Evolutionary conservation across 2,113 vertebrate genomes (phyloP).

Genomic region (Chaetops frenatus): DNA sequence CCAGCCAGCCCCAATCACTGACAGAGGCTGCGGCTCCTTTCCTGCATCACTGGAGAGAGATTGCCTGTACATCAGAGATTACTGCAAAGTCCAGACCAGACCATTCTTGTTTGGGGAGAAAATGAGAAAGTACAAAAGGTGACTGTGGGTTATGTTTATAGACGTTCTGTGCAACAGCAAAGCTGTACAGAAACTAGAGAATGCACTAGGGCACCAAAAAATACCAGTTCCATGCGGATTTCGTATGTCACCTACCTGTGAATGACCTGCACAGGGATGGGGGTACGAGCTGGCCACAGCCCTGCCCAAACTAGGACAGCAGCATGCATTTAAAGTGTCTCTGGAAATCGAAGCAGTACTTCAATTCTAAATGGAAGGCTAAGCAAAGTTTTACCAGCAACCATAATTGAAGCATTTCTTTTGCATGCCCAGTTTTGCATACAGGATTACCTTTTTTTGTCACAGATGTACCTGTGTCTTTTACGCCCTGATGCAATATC

Average conservation of each 20-base stretch:
- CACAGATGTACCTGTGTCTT: not conserved
- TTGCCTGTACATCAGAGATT: constrained; percentile 11
- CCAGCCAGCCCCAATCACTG: rapidly evolving
- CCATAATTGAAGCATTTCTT: not conserved
- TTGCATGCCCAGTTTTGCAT: not conserved
- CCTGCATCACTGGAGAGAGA: not conserved
- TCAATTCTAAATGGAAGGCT: not conserved
- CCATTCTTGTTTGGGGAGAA: constrained; percentile 31
- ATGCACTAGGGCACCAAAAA: constrained; percentile 34
- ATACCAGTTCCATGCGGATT: constrained; percentile 3
- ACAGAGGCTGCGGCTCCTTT: not conserved
- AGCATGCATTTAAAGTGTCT: not conserved
- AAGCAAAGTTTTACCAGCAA: not conserved
- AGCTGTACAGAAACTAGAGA: constrained; percentile 23
- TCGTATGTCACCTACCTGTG: not conserved
- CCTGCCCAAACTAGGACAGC: not conserved
- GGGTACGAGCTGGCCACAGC: not conserved
- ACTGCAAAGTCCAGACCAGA: constrained; percentile 39
- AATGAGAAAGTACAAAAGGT: constrained; percentile 67
- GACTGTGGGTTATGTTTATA: constrained; percentile 61
- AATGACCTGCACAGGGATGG: not conserved
- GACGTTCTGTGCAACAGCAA: not conserved
- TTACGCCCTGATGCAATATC: not conserved
- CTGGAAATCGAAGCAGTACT: not conserved
- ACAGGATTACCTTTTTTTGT: not conserved